A percentile compares a stretch with the other conserved stretches of the same genome.
Evolutionary conservation across 2,113 vertebrate genomes (phyloP).

Genomic region (Eulemur macaco): DNA sequence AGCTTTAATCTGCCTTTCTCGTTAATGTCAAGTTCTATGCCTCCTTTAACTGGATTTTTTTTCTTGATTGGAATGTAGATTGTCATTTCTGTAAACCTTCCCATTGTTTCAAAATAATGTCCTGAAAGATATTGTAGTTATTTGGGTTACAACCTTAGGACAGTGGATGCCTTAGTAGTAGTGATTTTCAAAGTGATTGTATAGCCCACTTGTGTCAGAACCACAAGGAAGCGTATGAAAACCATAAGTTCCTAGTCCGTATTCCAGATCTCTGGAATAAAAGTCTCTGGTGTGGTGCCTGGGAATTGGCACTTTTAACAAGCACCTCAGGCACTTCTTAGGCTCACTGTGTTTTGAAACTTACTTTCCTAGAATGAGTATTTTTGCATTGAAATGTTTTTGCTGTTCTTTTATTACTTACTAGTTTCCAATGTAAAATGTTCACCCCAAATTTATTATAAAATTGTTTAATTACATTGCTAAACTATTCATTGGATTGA

Average conservation of each 20-base stretch:
- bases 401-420: not conserved
- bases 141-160: not conserved
- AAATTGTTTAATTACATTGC: slow-evolving; percentile 35
- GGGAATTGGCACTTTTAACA: not conserved
- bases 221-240: not conserved
- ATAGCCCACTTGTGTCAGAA: not conserved
- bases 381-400: slow-evolving; percentile 25
- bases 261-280: not conserved
- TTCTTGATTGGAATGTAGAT: not conserved
- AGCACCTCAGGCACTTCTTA: not conserved
- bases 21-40: slow-evolving; percentile 18
- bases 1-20: not conserved
- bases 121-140: not conserved
- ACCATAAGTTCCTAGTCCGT: not conserved
- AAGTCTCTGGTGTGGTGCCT: not conserved
- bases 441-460: slow-evolving; percentile 27
- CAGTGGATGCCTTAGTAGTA: not conserved
- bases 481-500: not conserved
- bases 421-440: not conserved
- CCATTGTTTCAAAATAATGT: slow-evolving; percentile 10
- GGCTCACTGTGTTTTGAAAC: not conserved
- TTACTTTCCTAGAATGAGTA: not conserved
- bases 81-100: slow-evolving; percentile 7
- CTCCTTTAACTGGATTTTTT: not conserved
- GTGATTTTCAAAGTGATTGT: not conserved